A percentile compares a stretch with the other conserved stretches of the same genome.
phyloP scores from a whole-genome alignment of 2,888 invertebrate species.

The Apotomis capreana region DNA sequence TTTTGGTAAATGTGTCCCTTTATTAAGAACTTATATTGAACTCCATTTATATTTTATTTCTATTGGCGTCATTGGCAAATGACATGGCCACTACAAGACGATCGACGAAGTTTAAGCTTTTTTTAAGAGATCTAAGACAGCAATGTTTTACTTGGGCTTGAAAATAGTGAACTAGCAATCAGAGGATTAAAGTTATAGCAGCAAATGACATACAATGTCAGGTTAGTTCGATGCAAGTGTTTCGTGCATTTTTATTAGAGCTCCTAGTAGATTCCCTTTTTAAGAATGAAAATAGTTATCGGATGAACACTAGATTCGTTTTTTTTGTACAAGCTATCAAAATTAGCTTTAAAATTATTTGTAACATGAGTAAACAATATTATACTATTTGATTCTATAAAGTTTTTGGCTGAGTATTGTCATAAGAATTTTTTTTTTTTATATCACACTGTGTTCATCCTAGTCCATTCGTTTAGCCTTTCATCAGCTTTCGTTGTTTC shows the following conservation, averaged over 20 bases:
- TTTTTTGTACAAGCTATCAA: neutral
- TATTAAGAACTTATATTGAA: slow-evolving; percentile 43
- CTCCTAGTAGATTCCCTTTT: slow-evolving; percentile 26
- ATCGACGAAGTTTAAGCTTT: slow-evolving; percentile 70
- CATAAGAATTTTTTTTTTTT: slow-evolving; percentile 4
- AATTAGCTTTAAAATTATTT: neutral
- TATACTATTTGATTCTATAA: slow-evolving; percentile 2
- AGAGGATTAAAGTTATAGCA: slow-evolving; percentile 20
- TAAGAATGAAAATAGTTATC: neutral
- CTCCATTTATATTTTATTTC: slow-evolving; percentile 45
- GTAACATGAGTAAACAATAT: neutral
- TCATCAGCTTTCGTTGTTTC: slow-evolving; percentile 39
- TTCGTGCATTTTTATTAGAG: slow-evolving; percentile 12
- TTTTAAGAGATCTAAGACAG: slow-evolving; percentile 49
- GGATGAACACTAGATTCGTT: slow-evolving; percentile 26
- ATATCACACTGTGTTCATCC: slow-evolving; percentile 31
- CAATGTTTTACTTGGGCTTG: slow-evolving; percentile 68
- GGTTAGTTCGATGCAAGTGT: slow-evolving; percentile 35
- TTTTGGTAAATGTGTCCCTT: slow-evolving; percentile 33
- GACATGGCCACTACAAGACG: slow-evolving; percentile 75
- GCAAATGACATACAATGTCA: slow-evolving; percentile 20
- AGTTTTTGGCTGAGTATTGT: slow-evolving; percentile 15
- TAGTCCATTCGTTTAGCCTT: slow-evolving; percentile 11
- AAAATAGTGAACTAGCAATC: slow-evolving; percentile 45
- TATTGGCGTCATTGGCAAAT: slow-evolving; percentile 46